Conservation (phyloP, 2,113 vertebrate species). For the Hypomesus transpacificus region DNA sequence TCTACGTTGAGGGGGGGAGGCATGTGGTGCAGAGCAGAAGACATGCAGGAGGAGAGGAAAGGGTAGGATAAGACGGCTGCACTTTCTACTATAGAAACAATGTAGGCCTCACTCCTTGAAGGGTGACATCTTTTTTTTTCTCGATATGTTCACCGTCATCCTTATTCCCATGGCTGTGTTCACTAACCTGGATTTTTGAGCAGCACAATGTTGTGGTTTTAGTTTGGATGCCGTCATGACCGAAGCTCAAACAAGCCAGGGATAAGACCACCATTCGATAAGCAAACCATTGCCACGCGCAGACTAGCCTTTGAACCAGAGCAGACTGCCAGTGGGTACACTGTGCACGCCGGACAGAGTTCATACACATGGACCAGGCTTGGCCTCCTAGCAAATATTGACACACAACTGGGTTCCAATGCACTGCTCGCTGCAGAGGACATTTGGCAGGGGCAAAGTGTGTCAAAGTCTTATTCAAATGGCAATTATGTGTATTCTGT, state of each 20-base stretch:
- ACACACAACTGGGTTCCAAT: constrained; percentile 22
- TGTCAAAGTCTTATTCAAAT: constrained; percentile 19
- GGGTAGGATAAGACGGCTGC: not conserved
- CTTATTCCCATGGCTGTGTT: not conserved
- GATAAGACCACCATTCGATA: not conserved
- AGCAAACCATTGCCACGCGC: constrained; percentile 38
- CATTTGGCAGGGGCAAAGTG: constrained; percentile 23
- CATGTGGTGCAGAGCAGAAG: not conserved
- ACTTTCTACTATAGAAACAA: not conserved
- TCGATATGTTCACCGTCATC: no score
- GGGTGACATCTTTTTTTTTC: no score
- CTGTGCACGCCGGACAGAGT: no score
- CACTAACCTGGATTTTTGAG: no score
- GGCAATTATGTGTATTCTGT: constrained; percentile 2
- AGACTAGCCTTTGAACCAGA: constrained; percentile 57
- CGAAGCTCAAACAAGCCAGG: not conserved
- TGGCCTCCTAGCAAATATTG: constrained; percentile 62
- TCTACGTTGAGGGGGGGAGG: not conserved
- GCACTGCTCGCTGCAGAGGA: constrained; percentile 39
- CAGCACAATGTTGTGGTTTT: no score
- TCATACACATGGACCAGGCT: no score
- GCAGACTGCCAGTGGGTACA: constrained; percentile 39
- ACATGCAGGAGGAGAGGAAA: no score
- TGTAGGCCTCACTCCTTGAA: no score
- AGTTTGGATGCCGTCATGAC: no score